Conservation (phyloP, 1,140 invertebrate genomes). For the Colletes gigas region DNA sequence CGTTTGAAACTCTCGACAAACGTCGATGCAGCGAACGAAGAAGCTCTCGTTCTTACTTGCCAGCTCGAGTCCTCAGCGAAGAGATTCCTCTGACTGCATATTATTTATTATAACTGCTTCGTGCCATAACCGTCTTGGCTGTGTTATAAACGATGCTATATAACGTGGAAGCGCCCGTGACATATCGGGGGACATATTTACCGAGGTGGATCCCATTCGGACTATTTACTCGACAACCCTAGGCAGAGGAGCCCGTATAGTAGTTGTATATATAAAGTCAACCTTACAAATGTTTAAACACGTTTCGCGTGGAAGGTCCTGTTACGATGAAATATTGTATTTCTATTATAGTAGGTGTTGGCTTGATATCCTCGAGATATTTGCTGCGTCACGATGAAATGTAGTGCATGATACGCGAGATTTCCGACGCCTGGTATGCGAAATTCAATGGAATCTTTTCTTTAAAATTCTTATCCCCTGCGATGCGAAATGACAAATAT, state of each 20-base stretch:
- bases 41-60: constrained; percentile 41
- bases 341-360: constrained; percentile 30
- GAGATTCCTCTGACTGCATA: constrained; percentile 53
- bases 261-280: constrained; percentile 43
- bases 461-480: neutral
- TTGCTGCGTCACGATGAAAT: constrained; percentile 21
- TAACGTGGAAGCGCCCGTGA: constrained; percentile 63
- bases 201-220: constrained; percentile 66
- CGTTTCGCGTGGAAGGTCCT: constrained; percentile 16
- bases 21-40: neutral
- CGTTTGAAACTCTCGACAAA: constrained; percentile 11
- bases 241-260: constrained; percentile 28
- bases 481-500: neutral
- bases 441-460: neutral
- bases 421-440: neutral
- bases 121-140: constrained; percentile 57
- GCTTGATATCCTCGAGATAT: constrained; percentile 25
- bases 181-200: constrained; percentile 73
- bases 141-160: constrained; percentile 64
- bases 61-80: constrained; percentile 35
- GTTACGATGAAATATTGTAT: constrained; percentile 47
- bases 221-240: constrained; percentile 63
- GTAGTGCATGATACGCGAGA: constrained; percentile 2
- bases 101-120: constrained; percentile 66
- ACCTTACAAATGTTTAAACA: constrained; percentile 62